Conservation (phyloP, 1,140 invertebrate genomes). For the Uloborus diversus region DNA sequence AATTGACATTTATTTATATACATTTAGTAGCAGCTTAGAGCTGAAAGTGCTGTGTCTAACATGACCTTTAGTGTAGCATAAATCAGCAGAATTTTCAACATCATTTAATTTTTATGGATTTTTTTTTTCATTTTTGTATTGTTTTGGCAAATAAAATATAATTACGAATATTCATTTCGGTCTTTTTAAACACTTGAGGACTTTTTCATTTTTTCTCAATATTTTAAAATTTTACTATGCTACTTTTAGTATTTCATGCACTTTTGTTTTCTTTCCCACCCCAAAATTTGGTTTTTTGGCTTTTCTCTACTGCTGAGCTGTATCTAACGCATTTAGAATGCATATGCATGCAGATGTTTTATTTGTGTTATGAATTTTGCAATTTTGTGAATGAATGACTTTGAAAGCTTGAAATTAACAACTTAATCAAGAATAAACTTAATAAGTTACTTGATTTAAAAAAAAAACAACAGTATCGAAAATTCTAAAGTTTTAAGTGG, state of each 20-base stretch:
- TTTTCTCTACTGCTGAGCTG: no score
- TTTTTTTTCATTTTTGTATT: neutral
- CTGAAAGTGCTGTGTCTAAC: constrained; percentile 24
- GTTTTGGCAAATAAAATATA: neutral
- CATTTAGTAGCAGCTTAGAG: constrained; percentile 25
- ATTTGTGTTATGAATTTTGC: no score
- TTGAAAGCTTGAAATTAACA: no score
- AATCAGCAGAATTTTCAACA: neutral
- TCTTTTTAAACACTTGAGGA: neutral
- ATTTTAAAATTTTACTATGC: neutral
- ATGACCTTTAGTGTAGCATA: no score
- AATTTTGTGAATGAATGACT: no score
- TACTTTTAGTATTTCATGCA: neutral
- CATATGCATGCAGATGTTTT: neutral
- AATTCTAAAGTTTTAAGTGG: no score
- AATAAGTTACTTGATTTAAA: no score
- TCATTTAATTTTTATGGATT: neutral
- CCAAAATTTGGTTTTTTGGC: no score
- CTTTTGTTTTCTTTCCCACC: constrained; percentile 2
- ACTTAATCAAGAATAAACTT: no score
- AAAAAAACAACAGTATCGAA: no score
- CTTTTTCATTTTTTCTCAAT: neutral
- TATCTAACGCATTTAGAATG: constrained; percentile 23
- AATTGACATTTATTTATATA: no score
- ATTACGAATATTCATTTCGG: neutral